These are phyloP conservation scores for Microtus pennsylvanicus DNA, from an alignment of 2,113 vertebrate species.

Conservation along the genomic window DNA sequence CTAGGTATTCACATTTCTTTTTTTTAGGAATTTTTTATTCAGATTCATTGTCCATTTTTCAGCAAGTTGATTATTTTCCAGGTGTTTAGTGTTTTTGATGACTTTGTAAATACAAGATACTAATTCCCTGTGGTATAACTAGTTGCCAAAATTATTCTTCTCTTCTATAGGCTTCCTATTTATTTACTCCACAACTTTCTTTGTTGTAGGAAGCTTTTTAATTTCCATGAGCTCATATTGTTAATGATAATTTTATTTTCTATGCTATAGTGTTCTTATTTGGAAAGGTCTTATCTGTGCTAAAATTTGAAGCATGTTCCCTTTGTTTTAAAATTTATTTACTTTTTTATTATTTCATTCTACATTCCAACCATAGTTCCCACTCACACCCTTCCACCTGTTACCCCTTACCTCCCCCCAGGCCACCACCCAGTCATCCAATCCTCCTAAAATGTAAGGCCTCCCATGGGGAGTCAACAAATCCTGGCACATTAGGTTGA, in stretches of 20 bases:
- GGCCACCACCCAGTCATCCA: no score
- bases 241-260: not conserved
- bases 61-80: not conserved
- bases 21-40: not conserved
- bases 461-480: no score
- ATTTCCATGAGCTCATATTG: not conserved
- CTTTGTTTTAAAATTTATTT: not conserved
- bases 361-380: no score
- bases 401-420: no score
- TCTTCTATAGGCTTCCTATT: not conserved
- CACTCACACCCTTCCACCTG: no score
- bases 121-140: not conserved
- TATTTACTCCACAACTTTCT: not conserved
- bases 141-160: not conserved
- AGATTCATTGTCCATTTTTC: no score
- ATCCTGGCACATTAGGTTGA: no score
- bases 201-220: not conserved
- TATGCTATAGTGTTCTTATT: not conserved
- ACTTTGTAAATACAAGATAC: not conserved
- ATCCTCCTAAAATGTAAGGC: no score
- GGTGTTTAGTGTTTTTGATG: not conserved
- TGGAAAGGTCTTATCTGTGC: not conserved
- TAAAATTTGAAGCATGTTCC: not conserved
- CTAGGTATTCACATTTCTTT: not conserved
- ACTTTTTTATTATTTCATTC: no score